These are phyloP conservation scores for Esox lucius DNA, from an alignment of 2,797 vertebrate genomes.

Conservation along the genomic window DNA sequence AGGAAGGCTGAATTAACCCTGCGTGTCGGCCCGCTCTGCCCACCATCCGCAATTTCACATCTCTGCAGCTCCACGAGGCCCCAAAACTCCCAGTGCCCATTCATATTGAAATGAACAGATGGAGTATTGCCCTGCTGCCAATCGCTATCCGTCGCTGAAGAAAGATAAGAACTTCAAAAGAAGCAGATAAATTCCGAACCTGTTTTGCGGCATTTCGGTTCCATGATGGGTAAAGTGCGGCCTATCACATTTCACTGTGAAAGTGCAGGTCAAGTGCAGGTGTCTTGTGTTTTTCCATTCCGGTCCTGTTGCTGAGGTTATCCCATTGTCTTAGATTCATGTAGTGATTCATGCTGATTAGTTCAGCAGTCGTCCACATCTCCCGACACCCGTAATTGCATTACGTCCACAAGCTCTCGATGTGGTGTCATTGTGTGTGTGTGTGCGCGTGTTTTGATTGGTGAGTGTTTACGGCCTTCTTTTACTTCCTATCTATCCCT, in stretches of 20 bases:
- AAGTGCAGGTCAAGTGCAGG: constrained; percentile 54
- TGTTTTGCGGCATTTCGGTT: constrained; percentile 44
- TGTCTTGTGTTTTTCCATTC: constrained; percentile 61
- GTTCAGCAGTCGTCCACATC: constrained; percentile 20
- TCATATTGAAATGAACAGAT: constrained; percentile 80
- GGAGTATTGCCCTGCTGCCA: constrained; percentile 58
- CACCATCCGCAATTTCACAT: constrained; percentile 75
- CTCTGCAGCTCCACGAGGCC: constrained; percentile 61
- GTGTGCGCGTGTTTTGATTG: constrained; percentile 29
- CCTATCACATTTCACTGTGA: constrained; percentile 60
- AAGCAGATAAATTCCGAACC: constrained; percentile 45
- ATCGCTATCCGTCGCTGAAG: constrained; percentile 58
- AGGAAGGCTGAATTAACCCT: constrained; percentile 76
- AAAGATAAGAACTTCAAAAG: constrained; percentile 78
- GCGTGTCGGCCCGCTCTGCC: constrained; percentile 64
- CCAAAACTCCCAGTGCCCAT: constrained; percentile 64
- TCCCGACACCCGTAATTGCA: constrained; percentile 40
- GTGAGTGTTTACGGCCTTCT: constrained; percentile 29
- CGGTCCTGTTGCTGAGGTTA: constrained; percentile 40
- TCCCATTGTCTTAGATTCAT: constrained; percentile 57
- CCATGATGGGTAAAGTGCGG: constrained; percentile 47
- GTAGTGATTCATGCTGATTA: constrained; percentile 34
- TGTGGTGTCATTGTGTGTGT: not conserved
- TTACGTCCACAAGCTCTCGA: constrained; percentile 20
- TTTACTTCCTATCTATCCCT: constrained; percentile 43